A percentile compares a stretch with the other conserved stretches of the same genome.
Evolutionary conservation across 2,888 invertebrate species (phyloP).

Genomic region (Diarsia brunnea): DNA sequence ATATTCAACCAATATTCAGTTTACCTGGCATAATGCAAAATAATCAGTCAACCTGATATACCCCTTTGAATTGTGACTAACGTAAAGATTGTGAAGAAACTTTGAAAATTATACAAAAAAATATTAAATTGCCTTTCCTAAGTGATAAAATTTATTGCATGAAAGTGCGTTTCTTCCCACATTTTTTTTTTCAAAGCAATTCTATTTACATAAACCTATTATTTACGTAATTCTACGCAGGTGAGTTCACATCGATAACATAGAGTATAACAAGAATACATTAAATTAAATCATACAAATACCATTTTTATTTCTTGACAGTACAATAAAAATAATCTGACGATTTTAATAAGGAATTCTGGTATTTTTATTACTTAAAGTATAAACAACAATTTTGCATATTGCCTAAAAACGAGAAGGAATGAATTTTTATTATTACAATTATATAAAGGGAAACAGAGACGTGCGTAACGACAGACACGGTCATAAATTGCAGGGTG

Average conservation of each 20-base stretch:
- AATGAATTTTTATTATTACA: conserved; percentile 82
- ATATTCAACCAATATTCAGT: conserved; percentile 55
- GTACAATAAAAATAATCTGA: conserved; percentile 75
- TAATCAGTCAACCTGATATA: conserved; percentile 66
- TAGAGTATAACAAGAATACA: conserved; percentile 72
- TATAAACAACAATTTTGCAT: conserved; percentile 80
- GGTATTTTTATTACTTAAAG: conserved; percentile 65
- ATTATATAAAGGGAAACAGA: conserved; percentile 76
- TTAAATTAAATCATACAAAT: conserved; percentile 77
- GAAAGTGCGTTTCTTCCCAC: conserved; percentile 67
- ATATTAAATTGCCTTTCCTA: conserved; percentile 57
- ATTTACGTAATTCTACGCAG: conserved; percentile 79
- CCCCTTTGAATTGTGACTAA: conserved; percentile 65
- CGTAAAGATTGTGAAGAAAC: conserved; percentile 48
- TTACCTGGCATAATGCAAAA: conserved; percentile 58
- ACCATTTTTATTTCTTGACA: conserved; percentile 77
- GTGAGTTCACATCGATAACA: conserved; percentile 75
- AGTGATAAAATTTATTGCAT: conserved; percentile 70
- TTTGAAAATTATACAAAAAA: conserved; percentile 59
- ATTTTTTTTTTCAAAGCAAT: conserved; percentile 78
- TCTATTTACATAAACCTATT: conserved; percentile 87
- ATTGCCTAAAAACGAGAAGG: conserved; percentile 85
- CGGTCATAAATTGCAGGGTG: conserved; percentile 55
- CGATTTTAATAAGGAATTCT: conserved; percentile 67
- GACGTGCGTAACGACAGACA: conserved; percentile 62